These are phyloP conservation scores for Habropoda laboriosa DNA, from an alignment of 1,140 invertebrate genomes.

Conservation along the genomic window DNA sequence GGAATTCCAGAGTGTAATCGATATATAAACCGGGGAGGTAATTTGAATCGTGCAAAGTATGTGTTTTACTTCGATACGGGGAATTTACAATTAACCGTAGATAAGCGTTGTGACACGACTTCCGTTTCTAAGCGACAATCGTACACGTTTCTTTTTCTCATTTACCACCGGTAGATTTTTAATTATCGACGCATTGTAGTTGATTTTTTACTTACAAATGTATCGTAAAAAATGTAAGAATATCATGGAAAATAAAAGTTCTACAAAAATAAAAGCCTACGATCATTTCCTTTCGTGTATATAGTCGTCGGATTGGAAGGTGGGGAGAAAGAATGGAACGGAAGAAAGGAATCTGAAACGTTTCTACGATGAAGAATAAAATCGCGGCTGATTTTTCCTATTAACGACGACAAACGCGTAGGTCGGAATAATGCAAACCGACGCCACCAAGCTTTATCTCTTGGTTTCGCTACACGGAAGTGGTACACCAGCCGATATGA, in stretches of 20 bases:
- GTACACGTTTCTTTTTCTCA: not conserved
- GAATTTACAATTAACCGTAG: not conserved
- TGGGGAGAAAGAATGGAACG: not conserved
- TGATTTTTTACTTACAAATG: not conserved
- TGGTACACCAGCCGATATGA: slow-evolving; percentile 43
- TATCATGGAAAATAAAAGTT: not conserved
- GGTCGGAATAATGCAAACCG: slow-evolving; percentile 27
- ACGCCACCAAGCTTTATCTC: slow-evolving; percentile 32
- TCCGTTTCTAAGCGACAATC: not conserved
- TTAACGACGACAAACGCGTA: slow-evolving; percentile 5
- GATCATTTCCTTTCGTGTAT: not conserved
- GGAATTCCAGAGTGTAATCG: slow-evolving; percentile 8
- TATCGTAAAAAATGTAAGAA: not conserved
- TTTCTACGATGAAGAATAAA: not conserved
- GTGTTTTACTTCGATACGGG: not conserved
- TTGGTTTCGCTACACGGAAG: slow-evolving; percentile 39
- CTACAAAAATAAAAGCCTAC: not conserved
- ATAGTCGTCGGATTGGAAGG: not conserved
- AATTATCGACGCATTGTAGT: no score
- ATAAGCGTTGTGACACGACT: not conserved
- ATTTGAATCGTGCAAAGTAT: slow-evolving; percentile 13
- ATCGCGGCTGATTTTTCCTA: slow-evolving; percentile 19
- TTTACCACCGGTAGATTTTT: no score
- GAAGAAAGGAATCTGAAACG: not conserved
- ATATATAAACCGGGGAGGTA: not conserved